Evolutionary conservation across 2,888 invertebrate species (phyloP).

Genomic region (Rapana venosa): DNA sequence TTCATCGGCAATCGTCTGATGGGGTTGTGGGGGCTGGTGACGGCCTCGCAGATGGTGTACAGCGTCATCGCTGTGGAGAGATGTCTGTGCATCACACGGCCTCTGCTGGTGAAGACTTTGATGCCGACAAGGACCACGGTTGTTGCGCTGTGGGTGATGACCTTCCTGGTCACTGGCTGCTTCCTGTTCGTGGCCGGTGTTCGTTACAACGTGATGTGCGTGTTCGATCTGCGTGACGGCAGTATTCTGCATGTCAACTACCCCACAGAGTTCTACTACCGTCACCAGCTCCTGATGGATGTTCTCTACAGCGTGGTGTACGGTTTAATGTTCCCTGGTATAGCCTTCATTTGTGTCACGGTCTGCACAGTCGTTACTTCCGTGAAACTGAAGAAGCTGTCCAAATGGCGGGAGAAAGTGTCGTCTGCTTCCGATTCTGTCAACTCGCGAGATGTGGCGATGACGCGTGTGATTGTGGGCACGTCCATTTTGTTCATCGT

Average conservation of each 20-base stretch:
- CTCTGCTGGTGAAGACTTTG: not conserved
- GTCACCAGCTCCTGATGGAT: not conserved
- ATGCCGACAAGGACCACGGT: not conserved
- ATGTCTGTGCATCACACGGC: slow-evolving; percentile 19
- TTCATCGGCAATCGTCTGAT: not conserved
- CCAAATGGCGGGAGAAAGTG: not conserved
- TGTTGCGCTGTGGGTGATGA: not conserved
- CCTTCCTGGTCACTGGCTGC: not conserved
- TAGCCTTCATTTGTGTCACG: not conserved
- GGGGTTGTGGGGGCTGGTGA: not conserved
- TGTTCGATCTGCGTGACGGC: not conserved
- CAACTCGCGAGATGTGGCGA: not conserved
- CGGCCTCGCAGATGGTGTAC: not conserved
- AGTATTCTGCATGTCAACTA: not conserved
- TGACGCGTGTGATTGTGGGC: not conserved
- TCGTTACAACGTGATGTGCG: not conserved
- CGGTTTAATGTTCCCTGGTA: not conserved
- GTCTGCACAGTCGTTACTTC: not conserved
- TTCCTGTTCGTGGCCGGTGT: not conserved
- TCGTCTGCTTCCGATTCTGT: slow-evolving; percentile 2
- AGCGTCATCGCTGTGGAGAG: not conserved
- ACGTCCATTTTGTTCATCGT: slow-evolving; percentile 1
- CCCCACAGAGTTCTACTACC: not conserved
- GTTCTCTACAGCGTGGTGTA: not conserved
- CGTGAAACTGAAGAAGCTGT: not conserved